Base-by-base conservation (phyloP, 1,140 invertebrate genomes). In the Gonatopus flavifemur region DNA sequence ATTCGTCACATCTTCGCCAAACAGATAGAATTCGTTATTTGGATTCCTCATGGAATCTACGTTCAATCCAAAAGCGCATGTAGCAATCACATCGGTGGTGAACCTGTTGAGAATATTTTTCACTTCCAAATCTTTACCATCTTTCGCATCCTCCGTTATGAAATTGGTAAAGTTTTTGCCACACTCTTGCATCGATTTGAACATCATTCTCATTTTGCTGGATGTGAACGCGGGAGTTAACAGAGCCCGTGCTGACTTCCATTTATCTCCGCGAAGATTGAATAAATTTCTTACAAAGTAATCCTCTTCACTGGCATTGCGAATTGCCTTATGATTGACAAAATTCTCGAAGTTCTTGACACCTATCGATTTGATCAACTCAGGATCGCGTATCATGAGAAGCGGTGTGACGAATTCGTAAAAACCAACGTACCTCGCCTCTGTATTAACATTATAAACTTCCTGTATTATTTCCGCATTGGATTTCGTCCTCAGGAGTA, bases 41-140 rank as follows among this genome's bases (percentile, higher is more conserved):
- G 40, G 19, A 49, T 79, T 54, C 1, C 66, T 57, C 13, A 77
- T 54, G 0, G 83, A 83, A 52, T 85, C 77, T 2, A 83, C 76
- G 13, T 69, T 55, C 0, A 80, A 40, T 0, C 78, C 78, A 46
- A 79, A 80, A 2, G 77, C 76, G 35, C 65, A 67, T 3, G 58
- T 66, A 2, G 75, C 77, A 12, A 80, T 80, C 2, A 76, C 74
- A 44, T 80, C 79, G 16, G 69, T 72, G 1, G 76, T 70, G 41
- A 62, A 80, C 24, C 71, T 59, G 3, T 63, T 69, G 21, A 75
- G 62, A 28, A 25, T 35, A 0, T 58, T 45, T 31, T 43, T 52
- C 31, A 58, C 25, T 10, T 48, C 45, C 5, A 48, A 1, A 9
- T 10, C 35, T 4, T 13, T 37, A 42, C 76, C 70, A 4, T 33